These are phyloP conservation scores for Gopherus evgoodei DNA, from an alignment of 2,113 vertebrate species.

Conservation along the genomic window DNA sequence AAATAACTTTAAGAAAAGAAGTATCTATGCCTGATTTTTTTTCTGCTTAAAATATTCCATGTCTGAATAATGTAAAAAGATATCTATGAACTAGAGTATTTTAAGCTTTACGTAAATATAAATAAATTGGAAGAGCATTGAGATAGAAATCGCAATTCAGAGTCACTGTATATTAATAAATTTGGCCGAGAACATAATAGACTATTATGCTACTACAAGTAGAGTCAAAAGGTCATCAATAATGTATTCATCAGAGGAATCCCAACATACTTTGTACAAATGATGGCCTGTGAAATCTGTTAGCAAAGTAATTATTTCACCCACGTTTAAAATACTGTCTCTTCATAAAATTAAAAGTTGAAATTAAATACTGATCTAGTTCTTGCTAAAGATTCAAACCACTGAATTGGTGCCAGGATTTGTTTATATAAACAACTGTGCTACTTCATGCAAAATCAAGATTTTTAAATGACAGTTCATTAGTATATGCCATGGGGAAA, in stretches of 20 bases:
- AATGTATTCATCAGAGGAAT: constrained; percentile 62
- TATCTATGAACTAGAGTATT: background rate
- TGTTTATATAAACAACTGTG: background rate
- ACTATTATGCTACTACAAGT: constrained; percentile 52
- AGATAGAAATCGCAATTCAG: constrained; percentile 65
- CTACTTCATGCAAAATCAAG: background rate
- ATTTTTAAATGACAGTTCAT: background rate
- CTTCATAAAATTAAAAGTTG: background rate
- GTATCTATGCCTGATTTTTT: background rate
- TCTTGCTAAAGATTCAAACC: background rate
- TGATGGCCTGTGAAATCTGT: too few species aligned
- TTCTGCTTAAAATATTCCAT: background rate
- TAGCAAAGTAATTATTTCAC: background rate
- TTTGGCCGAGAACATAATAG: constrained; percentile 58
- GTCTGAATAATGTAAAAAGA: background rate
- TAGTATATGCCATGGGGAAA: background rate
- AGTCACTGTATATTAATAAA: constrained; percentile 53
- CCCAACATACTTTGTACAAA: constrained; percentile 28
- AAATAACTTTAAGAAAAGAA: background rate
- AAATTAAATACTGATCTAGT: background rate
- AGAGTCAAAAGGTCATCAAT: constrained; percentile 60
- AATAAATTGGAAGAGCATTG: background rate
- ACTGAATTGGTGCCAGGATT: background rate
- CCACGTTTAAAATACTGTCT: constrained; percentile 18
- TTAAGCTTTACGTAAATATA: background rate